Conservation (phyloP, 2,113 vertebrate species). For the Centropus bengalensis region DNA sequence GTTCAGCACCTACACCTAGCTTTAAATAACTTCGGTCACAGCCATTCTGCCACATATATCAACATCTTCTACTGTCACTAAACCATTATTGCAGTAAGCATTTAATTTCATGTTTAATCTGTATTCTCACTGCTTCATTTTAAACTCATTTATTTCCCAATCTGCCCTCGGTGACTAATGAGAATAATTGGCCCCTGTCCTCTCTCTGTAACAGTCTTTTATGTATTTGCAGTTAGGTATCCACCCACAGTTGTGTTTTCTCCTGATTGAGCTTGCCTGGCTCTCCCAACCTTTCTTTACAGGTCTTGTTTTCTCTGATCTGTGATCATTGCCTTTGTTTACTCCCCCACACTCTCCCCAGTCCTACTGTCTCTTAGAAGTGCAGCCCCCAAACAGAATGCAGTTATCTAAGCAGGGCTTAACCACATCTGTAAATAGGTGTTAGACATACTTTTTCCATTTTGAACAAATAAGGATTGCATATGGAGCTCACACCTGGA, state of each 20-base stretch:
- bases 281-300: slow-evolving; percentile 17
- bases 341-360: neutral
- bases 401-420: neutral
- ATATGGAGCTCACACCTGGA: neutral
- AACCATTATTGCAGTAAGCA: slow-evolving; percentile 41
- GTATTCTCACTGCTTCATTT: slow-evolving; percentile 38
- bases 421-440: neutral
- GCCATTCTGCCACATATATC: neutral
- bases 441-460: neutral
- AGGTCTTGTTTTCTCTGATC: neutral
- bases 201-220: slow-evolving; percentile 38
- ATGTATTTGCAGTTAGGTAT: slow-evolving; percentile 36
- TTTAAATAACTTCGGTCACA: slow-evolving; percentile 22
- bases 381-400: neutral
- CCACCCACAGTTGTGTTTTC: slow-evolving; percentile 31
- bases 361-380: neutral
- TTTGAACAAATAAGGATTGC: neutral
- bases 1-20: slow-evolving; percentile 1
- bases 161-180: slow-evolving; percentile 51
- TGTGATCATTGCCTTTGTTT: neutral
- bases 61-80: slow-evolving; percentile 17
- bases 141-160: slow-evolving; percentile 48
- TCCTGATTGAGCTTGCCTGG: neutral
- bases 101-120: slow-evolving; percentile 47
- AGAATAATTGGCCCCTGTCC: slow-evolving; percentile 58